Percentiles rank a stretch among this genome's conserved stretches.
Conservation (phyloP, 2,797 vertebrate species). For the Eospalax fontanierii region DNA sequence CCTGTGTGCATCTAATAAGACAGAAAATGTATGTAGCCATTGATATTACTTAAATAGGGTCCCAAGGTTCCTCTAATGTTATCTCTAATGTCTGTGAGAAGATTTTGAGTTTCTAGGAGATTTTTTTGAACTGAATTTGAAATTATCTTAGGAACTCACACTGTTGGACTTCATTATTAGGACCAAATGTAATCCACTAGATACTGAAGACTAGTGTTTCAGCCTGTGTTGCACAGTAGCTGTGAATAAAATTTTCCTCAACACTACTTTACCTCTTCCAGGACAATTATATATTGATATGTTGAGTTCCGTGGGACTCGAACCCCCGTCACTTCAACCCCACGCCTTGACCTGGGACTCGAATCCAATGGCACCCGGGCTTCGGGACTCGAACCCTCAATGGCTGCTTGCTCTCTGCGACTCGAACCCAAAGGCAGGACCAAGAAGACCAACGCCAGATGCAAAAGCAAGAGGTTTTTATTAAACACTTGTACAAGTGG, state of each 20-base stretch:
- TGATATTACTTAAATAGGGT: neutral
- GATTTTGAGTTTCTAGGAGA: neutral
- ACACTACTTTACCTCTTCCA: neutral
- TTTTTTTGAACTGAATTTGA: neutral
- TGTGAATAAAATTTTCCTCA: neutral
- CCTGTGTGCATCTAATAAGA: neutral
- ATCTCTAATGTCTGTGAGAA: neutral
- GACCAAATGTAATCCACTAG: neutral
- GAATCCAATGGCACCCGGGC: too few species aligned
- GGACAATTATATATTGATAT: neutral
- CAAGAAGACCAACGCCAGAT: too few species aligned
- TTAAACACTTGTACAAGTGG: too few species aligned
- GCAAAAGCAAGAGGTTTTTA: too few species aligned
- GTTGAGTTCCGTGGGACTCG: too few species aligned
- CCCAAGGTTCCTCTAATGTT: neutral
- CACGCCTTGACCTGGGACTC: too few species aligned
- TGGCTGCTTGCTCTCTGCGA: too few species aligned
- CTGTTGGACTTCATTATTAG: neutral
- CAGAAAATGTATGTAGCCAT: neutral
- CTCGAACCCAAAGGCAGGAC: too few species aligned
- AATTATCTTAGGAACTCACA: neutral
- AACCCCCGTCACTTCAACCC: too few species aligned
- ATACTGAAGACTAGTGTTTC: neutral
- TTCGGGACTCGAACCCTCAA: too few species aligned
- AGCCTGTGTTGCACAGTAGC: neutral